These are phyloP conservation scores for Acanthisitta chloris DNA, from an alignment of 2,113 vertebrate genomes.

Conservation along the genomic window DNA sequence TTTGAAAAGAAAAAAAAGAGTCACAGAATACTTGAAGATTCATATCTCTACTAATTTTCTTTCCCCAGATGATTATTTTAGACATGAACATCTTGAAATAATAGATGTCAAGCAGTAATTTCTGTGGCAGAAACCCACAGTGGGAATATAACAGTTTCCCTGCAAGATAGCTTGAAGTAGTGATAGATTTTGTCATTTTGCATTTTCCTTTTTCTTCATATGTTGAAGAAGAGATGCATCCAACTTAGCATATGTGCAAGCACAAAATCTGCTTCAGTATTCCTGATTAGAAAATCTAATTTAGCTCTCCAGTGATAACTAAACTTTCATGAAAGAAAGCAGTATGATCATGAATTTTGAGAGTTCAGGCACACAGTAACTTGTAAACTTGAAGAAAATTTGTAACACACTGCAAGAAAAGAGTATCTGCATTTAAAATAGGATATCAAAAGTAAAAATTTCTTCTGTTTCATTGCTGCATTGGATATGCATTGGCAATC, in stretches of 20 bases:
- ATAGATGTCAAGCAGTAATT: neutral
- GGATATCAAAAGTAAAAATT: neutral
- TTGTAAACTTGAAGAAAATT: neutral
- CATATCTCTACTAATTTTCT: neutral
- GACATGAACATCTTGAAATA: neutral
- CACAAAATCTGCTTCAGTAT: neutral
- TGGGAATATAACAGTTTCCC: neutral
- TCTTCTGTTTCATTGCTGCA: neutral
- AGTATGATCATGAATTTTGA: neutral
- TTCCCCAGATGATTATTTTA: neutral
- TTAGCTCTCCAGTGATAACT: neutral
- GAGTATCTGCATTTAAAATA: neutral
- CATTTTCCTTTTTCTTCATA: neutral
- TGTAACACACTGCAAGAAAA: neutral
- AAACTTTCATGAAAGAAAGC: neutral
- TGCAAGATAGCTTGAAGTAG: neutral
- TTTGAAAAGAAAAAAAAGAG: neutral
- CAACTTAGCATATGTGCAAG: neutral
- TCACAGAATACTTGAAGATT: neutral
- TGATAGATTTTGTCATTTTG: neutral
- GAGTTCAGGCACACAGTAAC: neutral
- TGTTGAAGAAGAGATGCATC: neutral
- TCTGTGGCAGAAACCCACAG: neutral
- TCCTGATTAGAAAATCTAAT: neutral
- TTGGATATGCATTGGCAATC: neutral